phyloP scores from a whole-genome alignment of 2,113 vertebrate species.

The Corynorhinus townsendii region DNA sequence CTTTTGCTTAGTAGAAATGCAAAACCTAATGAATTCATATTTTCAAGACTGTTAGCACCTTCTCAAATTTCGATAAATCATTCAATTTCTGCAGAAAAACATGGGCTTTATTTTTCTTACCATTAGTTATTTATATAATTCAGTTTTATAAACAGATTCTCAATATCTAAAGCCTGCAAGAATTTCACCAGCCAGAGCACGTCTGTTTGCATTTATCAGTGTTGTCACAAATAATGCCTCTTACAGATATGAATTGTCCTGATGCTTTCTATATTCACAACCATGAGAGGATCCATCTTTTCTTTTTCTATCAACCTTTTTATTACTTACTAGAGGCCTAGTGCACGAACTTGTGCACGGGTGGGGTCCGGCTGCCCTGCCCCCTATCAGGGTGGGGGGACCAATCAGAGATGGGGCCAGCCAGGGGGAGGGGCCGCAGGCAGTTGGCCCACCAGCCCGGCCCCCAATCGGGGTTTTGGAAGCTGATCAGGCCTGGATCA shows the following conservation, averaged over 20 bases:
- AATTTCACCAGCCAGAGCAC: neutral
- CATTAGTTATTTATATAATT: constrained; percentile 62
- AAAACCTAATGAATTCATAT: constrained; percentile 56
- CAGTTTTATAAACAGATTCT: constrained; percentile 46
- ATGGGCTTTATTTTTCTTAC: constrained; percentile 59
- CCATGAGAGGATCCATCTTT: neutral
- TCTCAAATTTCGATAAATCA: constrained; percentile 62
- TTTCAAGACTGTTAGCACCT: constrained; percentile 63
- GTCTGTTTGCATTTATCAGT: neutral
- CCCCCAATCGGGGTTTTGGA: too few relatives aligned
- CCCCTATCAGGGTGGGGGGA: too few relatives aligned
- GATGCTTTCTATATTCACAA: neutral
- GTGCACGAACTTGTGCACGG: too few relatives aligned
- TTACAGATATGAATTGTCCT: neutral
- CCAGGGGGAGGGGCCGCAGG: too few relatives aligned
- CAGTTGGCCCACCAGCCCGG: too few relatives aligned
- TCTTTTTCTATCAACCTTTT: neutral
- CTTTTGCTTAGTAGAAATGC: constrained; percentile 58
- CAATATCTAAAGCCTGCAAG: constrained; percentile 1
- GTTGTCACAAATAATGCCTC: neutral
- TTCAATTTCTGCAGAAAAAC: constrained; percentile 61
- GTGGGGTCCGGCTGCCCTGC: too few relatives aligned
- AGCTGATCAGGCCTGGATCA: too few relatives aligned
- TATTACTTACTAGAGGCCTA: neutral
- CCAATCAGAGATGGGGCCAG: too few relatives aligned